phyloP scores from a whole-genome alignment of 2,113 vertebrate genomes.

The Meles meles region DNA sequence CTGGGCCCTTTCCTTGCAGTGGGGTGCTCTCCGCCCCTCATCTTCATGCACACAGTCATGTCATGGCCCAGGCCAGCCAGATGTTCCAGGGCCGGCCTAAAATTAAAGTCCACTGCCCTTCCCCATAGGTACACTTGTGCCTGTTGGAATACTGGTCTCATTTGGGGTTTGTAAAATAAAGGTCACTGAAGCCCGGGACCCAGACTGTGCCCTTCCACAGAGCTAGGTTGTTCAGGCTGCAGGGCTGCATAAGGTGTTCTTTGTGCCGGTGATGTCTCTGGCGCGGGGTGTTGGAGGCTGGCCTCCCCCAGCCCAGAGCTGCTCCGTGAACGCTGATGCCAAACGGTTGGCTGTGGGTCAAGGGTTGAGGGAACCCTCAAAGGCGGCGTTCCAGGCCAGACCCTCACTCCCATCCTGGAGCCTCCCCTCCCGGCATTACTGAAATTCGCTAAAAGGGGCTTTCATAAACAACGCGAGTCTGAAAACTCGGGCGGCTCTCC shows the following conservation, averaged over 20 bases:
- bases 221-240: neutral
- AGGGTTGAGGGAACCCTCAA: neutral
- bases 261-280: neutral
- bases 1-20: neutral
- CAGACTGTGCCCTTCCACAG: neutral
- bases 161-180: constrained; percentile 24
- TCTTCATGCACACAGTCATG: neutral
- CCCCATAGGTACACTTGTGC: neutral
- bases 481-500: constrained; percentile 12
- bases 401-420: neutral
- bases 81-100: neutral
- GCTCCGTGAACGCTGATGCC: neutral
- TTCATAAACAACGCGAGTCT: constrained; percentile 20
- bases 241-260: constrained; percentile 39
- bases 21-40: neutral
- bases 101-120: neutral
- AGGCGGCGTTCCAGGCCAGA: neutral
- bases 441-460: constrained; percentile 29
- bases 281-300: neutral
- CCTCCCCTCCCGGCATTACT: neutral
- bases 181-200: neutral
- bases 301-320: neutral
- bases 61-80: neutral
- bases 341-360: neutral
- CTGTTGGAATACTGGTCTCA: neutral